Evolutionary conservation across 2,888 invertebrate genomes (phyloP), one percentile per base, ranked within the genome.

Genomic region (Idaea dimidiata): DNA sequence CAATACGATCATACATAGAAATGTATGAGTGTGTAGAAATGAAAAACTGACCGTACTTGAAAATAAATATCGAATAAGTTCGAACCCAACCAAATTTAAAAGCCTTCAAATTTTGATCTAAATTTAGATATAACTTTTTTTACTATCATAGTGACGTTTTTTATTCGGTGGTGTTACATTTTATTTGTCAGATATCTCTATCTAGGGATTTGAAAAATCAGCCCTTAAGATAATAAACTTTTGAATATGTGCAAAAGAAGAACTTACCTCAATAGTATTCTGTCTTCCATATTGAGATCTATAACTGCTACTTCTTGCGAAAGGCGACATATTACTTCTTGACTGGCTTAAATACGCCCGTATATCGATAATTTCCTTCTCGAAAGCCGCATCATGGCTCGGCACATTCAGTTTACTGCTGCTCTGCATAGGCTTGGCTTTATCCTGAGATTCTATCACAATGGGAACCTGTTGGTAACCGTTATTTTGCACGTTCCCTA

Each of bases 271-370:
- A 60, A 90, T 84, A 64, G 89, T 93, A 32, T 94, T 93, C 43
- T 93, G 93, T 77, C 94, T 88, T 17, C 95, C 94, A 72, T 95
- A 95, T 74, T 95, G 95, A 7, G 95, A 95, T 62, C 95, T 91
- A 80, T 95, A 95, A 83, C 95, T 95, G 76, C 95, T 95, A 62
- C 95, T 94, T 73, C 96, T 91, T 4, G 95, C 94, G 72, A 96
- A 96, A 1, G 95, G 94, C 14, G 95, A 94, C 80, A 96, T 95
- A 76, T 96, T 96, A 79, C 95, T 95, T 67, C 96, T 88, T 2
- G 96, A 96, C 78, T 96, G 96, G 72, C 95, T 95, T 68, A 96
- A 93, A 75, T 96, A 96, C 14, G 95, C 95, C 71, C 95, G 93
- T 56, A 96, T 94, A 75, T 96, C 96, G 65, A 96, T 95, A 31